Evolutionary conservation across 2,888 invertebrate genomes (phyloP).

Genomic region (Cantharis flavilabris): DNA sequence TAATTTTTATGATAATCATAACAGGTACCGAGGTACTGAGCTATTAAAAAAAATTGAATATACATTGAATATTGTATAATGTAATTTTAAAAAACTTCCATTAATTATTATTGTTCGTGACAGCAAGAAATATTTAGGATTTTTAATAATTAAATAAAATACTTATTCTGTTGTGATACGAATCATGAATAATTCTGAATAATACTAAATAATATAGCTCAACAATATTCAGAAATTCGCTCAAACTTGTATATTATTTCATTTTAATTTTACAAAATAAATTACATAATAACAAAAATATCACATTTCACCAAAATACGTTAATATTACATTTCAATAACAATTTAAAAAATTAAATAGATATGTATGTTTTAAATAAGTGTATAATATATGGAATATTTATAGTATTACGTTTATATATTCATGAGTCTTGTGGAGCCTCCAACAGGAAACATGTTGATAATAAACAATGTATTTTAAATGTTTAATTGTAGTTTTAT

Average conservation of each 20-base stretch:
- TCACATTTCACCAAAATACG: conserved; percentile 34
- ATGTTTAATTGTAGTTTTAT: conserved; percentile 35
- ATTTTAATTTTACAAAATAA: conserved; percentile 34
- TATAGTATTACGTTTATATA: conserved; percentile 43
- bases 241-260: conserved; percentile 37
- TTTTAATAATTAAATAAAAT: conserved; percentile 5
- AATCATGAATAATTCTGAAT: conserved; percentile 13
- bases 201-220: conserved; percentile 28
- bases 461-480: conserved; percentile 51
- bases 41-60: not conserved
- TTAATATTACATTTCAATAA: conserved; percentile 37
- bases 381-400: conserved; percentile 47
- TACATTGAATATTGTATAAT: not conserved
- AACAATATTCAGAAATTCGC: conserved; percentile 34
- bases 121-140: not conserved
- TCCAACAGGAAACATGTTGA: conserved; percentile 51
- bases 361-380: conserved; percentile 46
- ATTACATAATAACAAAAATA: conserved; percentile 31
- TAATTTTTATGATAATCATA: conserved; percentile 33
- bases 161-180: conserved; percentile 24
- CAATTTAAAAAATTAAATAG: conserved; percentile 37
- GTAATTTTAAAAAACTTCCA: not conserved
- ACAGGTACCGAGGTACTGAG: conserved; percentile 20
- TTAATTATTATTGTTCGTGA: not conserved
- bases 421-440: conserved; percentile 51